Evolutionary conservation across 2,888 invertebrate genomes (phyloP).

Genomic region (Phorcus lineatus): DNA sequence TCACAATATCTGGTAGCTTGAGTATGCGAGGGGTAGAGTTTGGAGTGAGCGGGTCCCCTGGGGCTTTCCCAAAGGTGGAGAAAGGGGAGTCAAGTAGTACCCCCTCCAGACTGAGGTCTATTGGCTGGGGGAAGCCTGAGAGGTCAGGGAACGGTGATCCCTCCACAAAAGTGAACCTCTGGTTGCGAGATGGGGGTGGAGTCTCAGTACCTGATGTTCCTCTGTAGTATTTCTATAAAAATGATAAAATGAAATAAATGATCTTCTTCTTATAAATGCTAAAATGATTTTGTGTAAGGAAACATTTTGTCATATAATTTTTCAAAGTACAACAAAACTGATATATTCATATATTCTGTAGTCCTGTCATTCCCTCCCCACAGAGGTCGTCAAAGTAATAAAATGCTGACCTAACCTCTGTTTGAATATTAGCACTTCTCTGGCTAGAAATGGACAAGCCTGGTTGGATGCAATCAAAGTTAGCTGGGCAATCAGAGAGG

Average conservation of each 20-base stretch:
- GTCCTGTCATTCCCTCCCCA: too few species aligned
- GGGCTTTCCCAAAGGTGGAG: conserved; percentile 68
- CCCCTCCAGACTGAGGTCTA: conserved; percentile 39
- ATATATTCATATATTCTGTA: too few species aligned
- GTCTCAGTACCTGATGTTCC: conserved; percentile 9
- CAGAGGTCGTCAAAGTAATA: too few species aligned
- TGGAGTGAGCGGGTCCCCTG: conserved; percentile 20
- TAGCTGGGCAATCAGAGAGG: too few species aligned
- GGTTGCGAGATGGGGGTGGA: not conserved
- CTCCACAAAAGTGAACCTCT: conserved; percentile 30
- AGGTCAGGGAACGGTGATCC: conserved; percentile 30
- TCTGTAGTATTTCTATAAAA: conserved; percentile 33
- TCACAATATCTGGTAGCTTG: conserved; percentile 1
- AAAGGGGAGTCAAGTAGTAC: conserved; percentile 52
- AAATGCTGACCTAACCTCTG: too few species aligned
- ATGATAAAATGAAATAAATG: not conserved
- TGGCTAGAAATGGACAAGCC: too few species aligned
- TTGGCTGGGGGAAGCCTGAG: conserved; percentile 32
- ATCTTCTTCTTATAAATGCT: not conserved
- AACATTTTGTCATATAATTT: too few species aligned
- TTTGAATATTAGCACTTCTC: too few species aligned
- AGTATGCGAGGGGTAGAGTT: not conserved
- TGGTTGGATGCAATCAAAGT: too few species aligned
- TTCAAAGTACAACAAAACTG: too few species aligned
- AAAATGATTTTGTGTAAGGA: not conserved